Evolutionary conservation across 2,888 invertebrate genomes (phyloP).

Genomic region (Tuberolachnus salignus): DNA sequence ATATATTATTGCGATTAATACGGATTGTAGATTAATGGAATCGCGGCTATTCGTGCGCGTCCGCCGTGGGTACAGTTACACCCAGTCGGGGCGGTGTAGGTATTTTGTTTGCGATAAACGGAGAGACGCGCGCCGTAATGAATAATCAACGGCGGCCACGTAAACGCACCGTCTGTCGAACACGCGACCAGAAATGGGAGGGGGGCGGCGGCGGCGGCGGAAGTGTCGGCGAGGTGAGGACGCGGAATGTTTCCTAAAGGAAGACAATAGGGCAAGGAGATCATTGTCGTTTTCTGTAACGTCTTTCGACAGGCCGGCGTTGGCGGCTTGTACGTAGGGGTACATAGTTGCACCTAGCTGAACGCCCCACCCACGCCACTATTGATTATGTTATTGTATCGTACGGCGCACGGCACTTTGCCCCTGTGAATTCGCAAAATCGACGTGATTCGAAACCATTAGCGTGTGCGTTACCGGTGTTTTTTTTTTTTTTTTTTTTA

Average conservation of each 20-base stretch:
- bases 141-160: conserved; percentile 35
- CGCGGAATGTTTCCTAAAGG: too few species aligned
- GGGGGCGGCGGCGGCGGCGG: too few species aligned
- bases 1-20: too few species aligned
- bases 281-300: not conserved
- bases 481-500: not conserved
- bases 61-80: too few species aligned
- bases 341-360: not conserved
- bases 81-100: too few species aligned
- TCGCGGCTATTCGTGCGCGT: too few species aligned
- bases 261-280: not conserved
- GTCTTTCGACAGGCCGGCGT: conserved; percentile 26
- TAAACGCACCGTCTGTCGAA: conserved; percentile 6
- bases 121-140: not conserved
- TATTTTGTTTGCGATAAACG: not conserved
- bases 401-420: not conserved
- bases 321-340: not conserved
- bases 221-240: too few species aligned
- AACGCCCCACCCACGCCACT: not conserved
- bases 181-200: not conserved
- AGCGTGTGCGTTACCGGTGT: not conserved
- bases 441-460: conserved; percentile 48
- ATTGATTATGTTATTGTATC: conserved; percentile 20
- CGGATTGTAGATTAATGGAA: too few species aligned
- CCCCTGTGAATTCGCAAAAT: not conserved